phyloP scores from a whole-genome alignment of 2,113 vertebrate genomes.

The Anolis carolinensis region DNA sequence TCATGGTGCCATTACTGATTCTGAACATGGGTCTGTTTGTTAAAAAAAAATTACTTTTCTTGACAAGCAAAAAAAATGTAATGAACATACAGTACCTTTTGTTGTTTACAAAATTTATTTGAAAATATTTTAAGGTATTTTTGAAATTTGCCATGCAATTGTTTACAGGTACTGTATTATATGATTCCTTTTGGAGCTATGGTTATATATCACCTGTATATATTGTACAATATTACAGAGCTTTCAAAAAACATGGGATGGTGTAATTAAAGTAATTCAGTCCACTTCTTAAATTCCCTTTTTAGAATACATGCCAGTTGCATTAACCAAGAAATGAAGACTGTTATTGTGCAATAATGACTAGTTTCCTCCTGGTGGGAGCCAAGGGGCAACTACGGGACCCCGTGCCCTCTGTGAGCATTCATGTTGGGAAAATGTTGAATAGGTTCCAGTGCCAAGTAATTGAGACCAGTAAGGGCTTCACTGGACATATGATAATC shows the following conservation, averaged over 20 bases:
- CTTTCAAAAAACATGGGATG: not conserved
- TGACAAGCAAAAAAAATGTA: slow-evolving; percentile 51
- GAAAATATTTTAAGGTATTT: slow-evolving; percentile 51
- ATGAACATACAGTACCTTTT: slow-evolving; percentile 48
- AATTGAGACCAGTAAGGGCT: not conserved
- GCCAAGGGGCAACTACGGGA: not conserved
- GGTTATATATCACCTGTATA: slow-evolving; percentile 56
- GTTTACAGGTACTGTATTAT: slow-evolving; percentile 52
- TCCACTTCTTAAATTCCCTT: slow-evolving; percentile 34
- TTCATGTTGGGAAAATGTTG: not conserved
- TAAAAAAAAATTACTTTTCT: slow-evolving; percentile 35
- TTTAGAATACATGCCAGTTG: slow-evolving; percentile 27
- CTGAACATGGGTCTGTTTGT: slow-evolving; percentile 29
- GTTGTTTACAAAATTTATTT: slow-evolving; percentile 55
- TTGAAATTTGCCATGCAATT: slow-evolving; percentile 44
- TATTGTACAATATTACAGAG: slow-evolving; percentile 57
- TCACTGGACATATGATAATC: not conserved
- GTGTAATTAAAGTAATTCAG: slow-evolving; percentile 44
- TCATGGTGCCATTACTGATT: not conserved
- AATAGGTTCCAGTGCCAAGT: not conserved
- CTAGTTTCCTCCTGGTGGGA: not conserved
- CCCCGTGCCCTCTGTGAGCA: not conserved
- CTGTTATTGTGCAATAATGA: slow-evolving; percentile 40
- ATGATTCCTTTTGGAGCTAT: slow-evolving; percentile 57
- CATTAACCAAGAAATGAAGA: slow-evolving; percentile 36